Evolutionary conservation across 1,140 invertebrate genomes (phyloP), one percentile per base, ranked within the genome.

Genomic region (Magallana ariakensis): DNA sequence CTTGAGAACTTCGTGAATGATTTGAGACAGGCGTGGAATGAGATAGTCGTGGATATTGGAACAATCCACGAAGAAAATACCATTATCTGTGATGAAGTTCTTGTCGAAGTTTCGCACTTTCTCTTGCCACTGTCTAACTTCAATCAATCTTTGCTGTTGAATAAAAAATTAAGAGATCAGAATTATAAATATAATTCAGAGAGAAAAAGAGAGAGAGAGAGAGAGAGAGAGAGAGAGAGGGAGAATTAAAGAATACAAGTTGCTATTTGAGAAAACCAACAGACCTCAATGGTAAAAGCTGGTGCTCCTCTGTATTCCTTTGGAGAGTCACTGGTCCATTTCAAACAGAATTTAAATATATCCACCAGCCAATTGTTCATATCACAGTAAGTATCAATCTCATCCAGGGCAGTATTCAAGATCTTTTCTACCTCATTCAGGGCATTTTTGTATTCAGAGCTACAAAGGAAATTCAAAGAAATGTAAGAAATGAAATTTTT

Each of bases 221-320:
- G 33, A 11, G 26, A 56, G n/a, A 56, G 13, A 82, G 33, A 46
- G 33, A 5, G 33, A 46, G 33, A 46, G 33, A 46, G 33, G 3
- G 33, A 33, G 33, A 33, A 3, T 1, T 1, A 33, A 33, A 1
- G 3, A 33, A 46, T 46, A 46, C 33, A 46, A 46, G 33, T 46
- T 46, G 33, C 33, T 70, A 11, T 70, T 22, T 70, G 19, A 22
- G 4, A 70, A 75, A 75, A 13, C 19, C 2, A 7, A 13, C 75
- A 55, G 88, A 94, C 94, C 92, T 94, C 94, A 87, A 94, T 93
- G 54, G 88, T 91, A 87, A 93, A 94, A 19, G 93, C 93, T 57
- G 90, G 90, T 15, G 90, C 91, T 3, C 91, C 92, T 88, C 92
- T 92, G 87, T 91, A 94, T 83, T 94, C 92, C 62, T 88, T 88